Evolutionary conservation across 2,797 vertebrate species (phyloP), one percentile per base, ranked within the genome.

Genomic region (Rhinichthys osculus): DNA sequence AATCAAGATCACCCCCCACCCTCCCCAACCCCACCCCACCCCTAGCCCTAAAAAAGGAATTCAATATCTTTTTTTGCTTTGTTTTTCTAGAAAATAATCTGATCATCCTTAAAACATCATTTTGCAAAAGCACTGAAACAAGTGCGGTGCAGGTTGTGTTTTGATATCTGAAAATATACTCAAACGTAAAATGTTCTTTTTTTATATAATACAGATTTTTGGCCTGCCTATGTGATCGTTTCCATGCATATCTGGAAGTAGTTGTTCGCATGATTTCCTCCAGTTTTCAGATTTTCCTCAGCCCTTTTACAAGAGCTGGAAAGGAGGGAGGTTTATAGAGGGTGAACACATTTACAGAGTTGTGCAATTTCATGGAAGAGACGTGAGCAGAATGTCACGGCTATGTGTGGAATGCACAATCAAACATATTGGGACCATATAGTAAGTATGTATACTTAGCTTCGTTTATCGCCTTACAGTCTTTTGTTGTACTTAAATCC

Each of bases 391-490:
- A 82, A 77, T 40, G 52, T 72, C 54, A 71, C 35, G 59, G 70
- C 47, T 42, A n/a, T 33, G 14, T 67, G 11, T 74, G 54, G 54
- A 59, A 70, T 86, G 85, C 73, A 50, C 30, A 47, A 42, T 66
- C 62, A 87, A 79, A 81, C 78, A 88, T 90, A 86, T 91, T 90
- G 87, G 77, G 85, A 89, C 89, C 78, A 69, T 64, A 59, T 33
- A 66, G 33, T 66, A 66, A 66, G 27, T 33, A 66, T 33, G 78
- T 78, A 33, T 13, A 40, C 70, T 71, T 30, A n/a, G 38, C 54
- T 64, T 83, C 6, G 35, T 23, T 35, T 52, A 66, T 50, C 27
- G 5, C 57, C 52, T 73, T 73, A 59, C 57, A 59, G 40, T 69
- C n/a, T 66, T 79, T 6, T 76, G 67, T n/a, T 86, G 78, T 84